Evolutionary conservation across 2,797 vertebrate species (phyloP), one percentile per base, ranked within the genome.

Genomic region (Sebastes umbrosus): DNA sequence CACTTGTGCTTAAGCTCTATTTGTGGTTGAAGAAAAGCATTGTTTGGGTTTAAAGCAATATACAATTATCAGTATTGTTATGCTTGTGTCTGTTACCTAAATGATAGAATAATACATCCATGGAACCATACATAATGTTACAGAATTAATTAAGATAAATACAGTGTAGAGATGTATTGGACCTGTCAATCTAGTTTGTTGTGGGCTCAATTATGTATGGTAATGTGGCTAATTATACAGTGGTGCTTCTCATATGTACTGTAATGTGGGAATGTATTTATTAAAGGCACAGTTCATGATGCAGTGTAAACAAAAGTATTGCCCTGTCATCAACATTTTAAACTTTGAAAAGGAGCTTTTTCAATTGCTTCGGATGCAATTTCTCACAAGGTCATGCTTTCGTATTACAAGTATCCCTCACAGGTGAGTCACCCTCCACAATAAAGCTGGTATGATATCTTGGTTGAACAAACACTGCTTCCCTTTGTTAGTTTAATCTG

Each of bases 391-490:
- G 8, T 69, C 32, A 32, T 20, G n/a, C 29, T 39, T 84, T 84
- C 46, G 32, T 59, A 50, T 80, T 31, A 25, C n/a, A 32, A 63
- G 25, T 62, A 43, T 68, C 54, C 16, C 8, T 58, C 1, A 59
- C 12, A 70, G 58, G 52, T 87, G 86, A 88, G 77, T 90, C 79
- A 84, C 52, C 24, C 34, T 58, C 72, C 74, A 36, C 52, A 73
- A 82, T 32, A 60, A 66, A 36, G 27, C 52, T 36, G 39, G 39
- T 71, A 22, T 65, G 77, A 77, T 54, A 77, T 83, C 62, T 78
- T 84, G 78, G 72, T 76, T 75, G 67, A 80, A 79, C 74, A 90
- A 87, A 77, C 83, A 36, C 58, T 8, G 59, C 62, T 79, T 75
- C 31, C 46, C 32, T 80, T 83, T 85, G 81, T 82, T 59, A 63